Conservation (phyloP, 2,113 vertebrate species). For the Ceyx cyanopectus region DNA sequence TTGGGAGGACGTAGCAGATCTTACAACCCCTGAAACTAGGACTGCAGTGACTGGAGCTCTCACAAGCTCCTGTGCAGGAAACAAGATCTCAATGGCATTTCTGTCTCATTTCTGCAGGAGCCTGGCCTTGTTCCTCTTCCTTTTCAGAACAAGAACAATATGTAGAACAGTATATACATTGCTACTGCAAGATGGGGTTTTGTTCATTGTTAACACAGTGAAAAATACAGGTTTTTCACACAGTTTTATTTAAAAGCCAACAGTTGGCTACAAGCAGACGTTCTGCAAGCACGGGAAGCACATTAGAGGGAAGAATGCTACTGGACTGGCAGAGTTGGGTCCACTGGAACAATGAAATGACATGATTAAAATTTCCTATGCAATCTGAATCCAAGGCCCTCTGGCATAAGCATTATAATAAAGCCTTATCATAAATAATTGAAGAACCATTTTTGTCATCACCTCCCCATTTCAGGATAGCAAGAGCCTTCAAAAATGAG, state of each 20-base stretch:
- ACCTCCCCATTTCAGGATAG: neutral
- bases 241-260: neutral
- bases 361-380: conserved; percentile 4
- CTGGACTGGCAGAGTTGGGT: neutral
- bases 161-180: neutral
- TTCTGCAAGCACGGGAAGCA: neutral
- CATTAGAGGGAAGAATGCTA: neutral
- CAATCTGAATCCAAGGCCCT: neutral
- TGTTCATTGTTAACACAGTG: conserved; percentile 31
- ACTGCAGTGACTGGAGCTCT: neutral
- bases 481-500: neutral
- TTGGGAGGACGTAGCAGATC: neutral
- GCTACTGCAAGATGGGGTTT: neutral
- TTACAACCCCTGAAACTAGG: neutral
- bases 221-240: conserved; percentile 6
- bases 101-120: conserved; percentile 57
- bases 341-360: neutral
- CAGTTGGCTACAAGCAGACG: neutral
- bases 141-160: conserved; percentile 9
- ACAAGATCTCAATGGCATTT: conserved; percentile 20
- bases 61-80: neutral
- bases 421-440: neutral
- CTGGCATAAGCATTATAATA: neutral
- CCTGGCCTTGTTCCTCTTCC: conserved; percentile 45
- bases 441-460: neutral